Conservation (phyloP, 2,797 vertebrate genomes). For the Tiaroga cobitis region DNA sequence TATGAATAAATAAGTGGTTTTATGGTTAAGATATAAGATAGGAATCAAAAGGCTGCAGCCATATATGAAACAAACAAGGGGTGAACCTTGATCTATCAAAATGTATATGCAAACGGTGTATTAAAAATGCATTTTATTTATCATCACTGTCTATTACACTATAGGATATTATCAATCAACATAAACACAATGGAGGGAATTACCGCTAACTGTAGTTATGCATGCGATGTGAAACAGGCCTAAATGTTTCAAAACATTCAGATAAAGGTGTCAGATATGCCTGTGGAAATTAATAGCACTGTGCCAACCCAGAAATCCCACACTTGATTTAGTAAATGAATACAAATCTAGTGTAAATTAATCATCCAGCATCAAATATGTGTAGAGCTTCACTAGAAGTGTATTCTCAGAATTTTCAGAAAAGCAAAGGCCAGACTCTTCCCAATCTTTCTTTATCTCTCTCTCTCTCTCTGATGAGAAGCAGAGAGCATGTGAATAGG, state of each 20-base stretch:
- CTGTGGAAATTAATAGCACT: conserved; percentile 3
- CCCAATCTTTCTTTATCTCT: not conserved
- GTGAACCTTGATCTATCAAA: not conserved
- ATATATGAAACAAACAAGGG: not conserved
- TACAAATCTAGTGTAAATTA: not conserved
- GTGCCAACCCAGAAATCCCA: conserved; percentile 5
- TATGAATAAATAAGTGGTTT: not conserved
- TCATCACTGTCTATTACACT: not conserved
- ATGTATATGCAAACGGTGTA: not conserved
- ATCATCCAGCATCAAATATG: not conserved
- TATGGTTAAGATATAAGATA: not conserved
- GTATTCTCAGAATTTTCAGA: not conserved
- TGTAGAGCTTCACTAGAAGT: not conserved
- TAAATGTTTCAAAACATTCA: not conserved
- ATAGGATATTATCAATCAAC: not conserved
- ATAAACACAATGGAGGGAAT: not conserved
- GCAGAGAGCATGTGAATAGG: conserved; percentile 14
- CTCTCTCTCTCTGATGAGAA: conserved; percentile 4
- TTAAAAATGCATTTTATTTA: not conserved
- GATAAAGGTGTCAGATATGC: not conserved
- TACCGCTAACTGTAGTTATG: not conserved
- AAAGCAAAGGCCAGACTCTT: conserved; percentile 2
- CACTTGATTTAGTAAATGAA: conserved; percentile 2
- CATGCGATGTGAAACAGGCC: not conserved
- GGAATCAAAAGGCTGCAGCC: not conserved